These are phyloP conservation scores for Crotalus viridis DNA, from an alignment of 2,113 vertebrate genomes.

Conservation along the genomic window DNA sequence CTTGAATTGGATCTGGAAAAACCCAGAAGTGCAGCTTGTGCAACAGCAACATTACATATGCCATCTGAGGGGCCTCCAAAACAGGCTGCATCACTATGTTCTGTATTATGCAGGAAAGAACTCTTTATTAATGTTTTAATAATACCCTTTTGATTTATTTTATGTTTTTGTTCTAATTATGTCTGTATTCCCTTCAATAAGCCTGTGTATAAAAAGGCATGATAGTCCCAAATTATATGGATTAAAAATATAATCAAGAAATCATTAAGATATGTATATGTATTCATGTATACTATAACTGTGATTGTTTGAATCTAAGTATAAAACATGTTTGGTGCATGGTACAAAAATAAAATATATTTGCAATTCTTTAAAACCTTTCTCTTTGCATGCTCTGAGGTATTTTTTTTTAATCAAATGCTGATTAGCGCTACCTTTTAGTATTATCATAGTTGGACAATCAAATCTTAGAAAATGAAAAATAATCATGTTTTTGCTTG, in stretches of 20 bases:
- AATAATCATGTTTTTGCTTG: background rate
- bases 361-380: background rate
- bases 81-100: background rate
- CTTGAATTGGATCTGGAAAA: background rate
- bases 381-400: background rate
- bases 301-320: background rate
- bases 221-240: background rate
- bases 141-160: background rate
- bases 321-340: background rate
- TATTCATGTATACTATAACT: background rate
- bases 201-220: background rate
- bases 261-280: background rate
- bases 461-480: constrained; percentile 4
- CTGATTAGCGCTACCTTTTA: background rate
- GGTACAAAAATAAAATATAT: background rate
- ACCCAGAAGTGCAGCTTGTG: background rate
- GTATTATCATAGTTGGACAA: background rate
- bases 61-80: background rate
- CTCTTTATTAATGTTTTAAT: background rate
- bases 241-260: background rate
- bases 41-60: background rate
- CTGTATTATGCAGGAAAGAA: background rate
- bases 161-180: background rate
- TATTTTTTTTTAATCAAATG: background rate
- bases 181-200: background rate